phyloP scores from a whole-genome alignment of 2,113 vertebrate species.

The Otolemur garnettii region DNA sequence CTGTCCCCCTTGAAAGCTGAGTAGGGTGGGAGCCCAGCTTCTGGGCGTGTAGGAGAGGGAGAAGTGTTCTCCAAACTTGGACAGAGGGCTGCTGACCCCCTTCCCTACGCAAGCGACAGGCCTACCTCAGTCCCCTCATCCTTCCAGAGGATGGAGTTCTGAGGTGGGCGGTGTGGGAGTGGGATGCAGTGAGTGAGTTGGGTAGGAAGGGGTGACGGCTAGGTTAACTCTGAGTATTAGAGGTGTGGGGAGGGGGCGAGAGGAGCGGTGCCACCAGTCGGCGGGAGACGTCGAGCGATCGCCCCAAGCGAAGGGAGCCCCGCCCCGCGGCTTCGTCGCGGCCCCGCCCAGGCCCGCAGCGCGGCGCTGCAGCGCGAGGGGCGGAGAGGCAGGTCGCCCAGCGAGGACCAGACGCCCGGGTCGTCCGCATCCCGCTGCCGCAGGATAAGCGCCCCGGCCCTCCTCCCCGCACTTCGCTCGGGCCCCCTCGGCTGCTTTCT shows the following conservation, averaged over 20 bases:
- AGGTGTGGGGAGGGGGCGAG: neutral
- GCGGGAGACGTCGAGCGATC: neutral
- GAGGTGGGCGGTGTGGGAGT: neutral
- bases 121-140: neutral
- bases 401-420: conserved; percentile 56
- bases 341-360: conserved; percentile 83
- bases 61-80: neutral
- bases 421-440: conserved; percentile 66
- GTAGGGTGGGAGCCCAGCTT: neutral
- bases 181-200: neutral
- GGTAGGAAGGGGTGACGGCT: neutral
- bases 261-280: neutral
- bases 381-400: conserved; percentile 77
- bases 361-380: conserved; percentile 80
- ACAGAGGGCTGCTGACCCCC: neutral
- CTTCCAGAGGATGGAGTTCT: conserved; percentile 51
- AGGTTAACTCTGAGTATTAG: neutral
- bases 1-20: neutral
- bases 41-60: neutral
- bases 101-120: neutral
- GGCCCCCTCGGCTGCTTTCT: neutral
- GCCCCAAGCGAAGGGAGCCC: conserved; percentile 34
- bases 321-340: conserved; percentile 60
- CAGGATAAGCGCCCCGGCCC: conserved; percentile 49
- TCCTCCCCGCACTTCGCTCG: neutral